Conservation (phyloP, 2,888 invertebrate species). For the Erebia aethiops region DNA sequence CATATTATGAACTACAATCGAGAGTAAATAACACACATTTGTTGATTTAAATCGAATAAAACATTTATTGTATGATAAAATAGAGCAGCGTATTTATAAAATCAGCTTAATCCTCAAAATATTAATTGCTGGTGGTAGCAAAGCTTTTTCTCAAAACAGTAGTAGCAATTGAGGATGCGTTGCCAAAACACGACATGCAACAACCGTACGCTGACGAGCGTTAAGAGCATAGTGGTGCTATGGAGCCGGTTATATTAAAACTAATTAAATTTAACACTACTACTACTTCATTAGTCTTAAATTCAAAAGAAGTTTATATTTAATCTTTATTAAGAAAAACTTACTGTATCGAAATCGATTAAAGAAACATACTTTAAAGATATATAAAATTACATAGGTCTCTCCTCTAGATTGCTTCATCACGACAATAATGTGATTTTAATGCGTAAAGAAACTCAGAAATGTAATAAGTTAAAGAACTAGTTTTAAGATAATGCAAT, state of each 20-base stretch:
- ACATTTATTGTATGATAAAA: not conserved
- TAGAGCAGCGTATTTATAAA: slow-evolving; percentile 36
- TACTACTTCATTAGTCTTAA: slow-evolving; percentile 26
- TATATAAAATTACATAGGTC: not conserved
- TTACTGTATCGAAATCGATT: not conserved
- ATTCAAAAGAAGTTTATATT: not conserved
- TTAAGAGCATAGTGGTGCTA: slow-evolving; percentile 79
- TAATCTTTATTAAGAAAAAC: not conserved
- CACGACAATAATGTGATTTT: not conserved
- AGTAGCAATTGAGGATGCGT: slow-evolving; percentile 45
- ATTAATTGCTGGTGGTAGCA: slow-evolving; percentile 29
- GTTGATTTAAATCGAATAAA: not conserved
- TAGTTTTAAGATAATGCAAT: not conserved
- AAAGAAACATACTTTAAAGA: not conserved
- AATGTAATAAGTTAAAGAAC: not conserved
- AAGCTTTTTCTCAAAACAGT: slow-evolving; percentile 44
- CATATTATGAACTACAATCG: not conserved
- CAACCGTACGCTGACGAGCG: slow-evolving; percentile 62
- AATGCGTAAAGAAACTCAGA: not conserved
- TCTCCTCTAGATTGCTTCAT: not conserved
- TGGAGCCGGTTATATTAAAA: slow-evolving; percentile 66
- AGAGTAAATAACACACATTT: not conserved
- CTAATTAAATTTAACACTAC: slow-evolving; percentile 38
- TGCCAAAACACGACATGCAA: slow-evolving; percentile 55
- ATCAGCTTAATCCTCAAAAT: slow-evolving; percentile 32